Evolutionary conservation across 2,113 vertebrate genomes (phyloP), one percentile per base, ranked within the genome.

Genomic region (Elephas maximus): DNA sequence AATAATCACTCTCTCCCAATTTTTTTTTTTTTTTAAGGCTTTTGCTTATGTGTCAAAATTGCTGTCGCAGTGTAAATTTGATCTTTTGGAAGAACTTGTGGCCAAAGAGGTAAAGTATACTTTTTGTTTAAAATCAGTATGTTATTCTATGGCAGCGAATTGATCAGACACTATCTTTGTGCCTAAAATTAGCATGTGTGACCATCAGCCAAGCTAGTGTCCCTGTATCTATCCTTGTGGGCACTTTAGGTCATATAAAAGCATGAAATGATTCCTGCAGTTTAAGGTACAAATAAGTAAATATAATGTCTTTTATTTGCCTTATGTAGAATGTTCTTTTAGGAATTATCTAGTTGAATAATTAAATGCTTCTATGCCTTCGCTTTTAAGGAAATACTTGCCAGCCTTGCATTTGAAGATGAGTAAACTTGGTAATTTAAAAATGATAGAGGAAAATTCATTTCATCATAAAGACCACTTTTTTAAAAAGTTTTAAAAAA

Each of bases 41-140:
- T 99, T 99, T 97, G 98, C 98, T 44, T 98, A 99, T 93, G 99
- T 99, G n/a, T 99, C 99, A 95, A 98, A 97, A 69, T 98, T 99
- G 95, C 96, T 99, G 91, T 99, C 99, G 82, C 98, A 98, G 80
- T 98, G 98, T 98, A 99, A 99, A 97, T 99, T 99, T 98, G 99
- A 99, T 48, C 98, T 99, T 9, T 97, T 99, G 93, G 99, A 99
- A 30, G 99, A 99, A 48, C 99, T 99, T 33, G 99, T 99, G 15
- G 99, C 99, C 90, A 98, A 99, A 98, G 99, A 99, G 97, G 99
- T 99, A 98, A 99, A 98, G 76, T 94, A 88, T 71, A 57, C 14
- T 88, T 96, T 97, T 81, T 45, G 44, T 96, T 94, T 94, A 88
- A 87, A 97, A 76, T 87, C 84, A 95, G 63, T 94, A 7, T 45